phyloP scores from a whole-genome alignment of 2,797 vertebrate species.

The Zenarchopterus dispar region DNA sequence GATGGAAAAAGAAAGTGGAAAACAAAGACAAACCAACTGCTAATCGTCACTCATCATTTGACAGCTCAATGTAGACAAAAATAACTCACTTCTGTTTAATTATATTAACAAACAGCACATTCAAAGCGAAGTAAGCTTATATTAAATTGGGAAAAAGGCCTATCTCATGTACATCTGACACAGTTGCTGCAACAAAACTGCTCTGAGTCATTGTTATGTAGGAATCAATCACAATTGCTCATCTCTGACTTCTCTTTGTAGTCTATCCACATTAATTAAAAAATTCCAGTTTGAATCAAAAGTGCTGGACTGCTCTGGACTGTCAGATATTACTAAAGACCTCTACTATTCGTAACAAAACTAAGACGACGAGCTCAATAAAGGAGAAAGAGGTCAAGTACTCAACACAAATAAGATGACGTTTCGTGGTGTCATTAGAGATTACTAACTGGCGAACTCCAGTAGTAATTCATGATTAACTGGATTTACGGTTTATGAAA shows the following conservation, averaged over 20 bases:
- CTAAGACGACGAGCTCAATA: constrained; percentile 3
- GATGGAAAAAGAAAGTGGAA: constrained; percentile 42
- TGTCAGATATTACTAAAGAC: neutral
- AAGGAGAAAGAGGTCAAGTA: constrained; percentile 20
- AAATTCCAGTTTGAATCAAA: neutral
- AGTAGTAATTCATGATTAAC: constrained; percentile 49
- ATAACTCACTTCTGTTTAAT: constrained; percentile 23
- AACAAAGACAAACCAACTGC: neutral
- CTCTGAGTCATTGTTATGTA: neutral
- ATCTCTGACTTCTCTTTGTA: neutral
- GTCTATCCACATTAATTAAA: neutral
- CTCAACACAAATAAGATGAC: constrained; percentile 22
- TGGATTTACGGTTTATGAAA: constrained; percentile 41
- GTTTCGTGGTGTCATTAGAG: constrained; percentile 25
- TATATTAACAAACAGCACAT: constrained; percentile 5
- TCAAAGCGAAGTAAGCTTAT: constrained; percentile 1
- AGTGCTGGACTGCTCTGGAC: neutral
- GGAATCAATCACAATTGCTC: neutral
- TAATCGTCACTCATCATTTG: constrained; percentile 42
- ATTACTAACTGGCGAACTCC: constrained; percentile 39
- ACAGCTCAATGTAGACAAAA: constrained; percentile 33
- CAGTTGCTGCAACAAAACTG: neutral
- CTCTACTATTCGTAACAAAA: too few species aligned
- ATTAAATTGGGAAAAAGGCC: constrained; percentile 10
- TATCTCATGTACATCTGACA: neutral